phyloP scores from a whole-genome alignment of 2,888 invertebrate genomes.

The Cataglyphis albicans region DNA sequence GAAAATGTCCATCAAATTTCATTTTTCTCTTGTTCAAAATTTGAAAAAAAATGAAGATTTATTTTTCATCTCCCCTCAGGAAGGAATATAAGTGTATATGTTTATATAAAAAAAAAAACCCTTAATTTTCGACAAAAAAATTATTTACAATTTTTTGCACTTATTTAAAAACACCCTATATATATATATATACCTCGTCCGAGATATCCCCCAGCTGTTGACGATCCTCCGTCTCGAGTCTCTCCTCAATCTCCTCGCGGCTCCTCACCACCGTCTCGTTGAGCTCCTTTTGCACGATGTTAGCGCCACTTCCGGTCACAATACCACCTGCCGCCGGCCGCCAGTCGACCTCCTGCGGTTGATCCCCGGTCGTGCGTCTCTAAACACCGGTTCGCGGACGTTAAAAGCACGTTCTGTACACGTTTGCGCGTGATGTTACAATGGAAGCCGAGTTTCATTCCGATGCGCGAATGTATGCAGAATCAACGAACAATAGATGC shows the following conservation, averaged over 20 bases:
- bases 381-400: conserved; percentile 78
- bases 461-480: conserved; percentile 38
- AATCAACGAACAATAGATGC: conserved; percentile 46
- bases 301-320: conserved; percentile 87
- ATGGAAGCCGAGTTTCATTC: conserved; percentile 31
- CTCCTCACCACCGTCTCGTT: conserved; percentile 93
- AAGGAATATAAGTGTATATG: too few species aligned
- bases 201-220: conserved; percentile 94
- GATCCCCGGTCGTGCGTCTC: conserved; percentile 87
- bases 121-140: too few species aligned
- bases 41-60: too few species aligned
- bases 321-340: conserved; percentile 71
- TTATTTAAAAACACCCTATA: too few species aligned
- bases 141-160: too few species aligned
- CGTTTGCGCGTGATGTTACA: conserved; percentile 42
- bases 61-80: too few species aligned
- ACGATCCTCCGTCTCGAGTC: conserved; percentile 94
- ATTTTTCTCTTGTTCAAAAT: too few species aligned
- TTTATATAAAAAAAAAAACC: too few species aligned
- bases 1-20: too few species aligned
- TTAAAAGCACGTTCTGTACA: conserved; percentile 40
- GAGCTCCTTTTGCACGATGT: conserved; percentile 92
- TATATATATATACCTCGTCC: conserved; percentile 89
- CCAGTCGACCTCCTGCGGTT: conserved; percentile 83
- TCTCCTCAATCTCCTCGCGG: conserved; percentile 93